phyloP scores from a whole-genome alignment of 2,113 vertebrate species.

The Ceratotherium simum region DNA sequence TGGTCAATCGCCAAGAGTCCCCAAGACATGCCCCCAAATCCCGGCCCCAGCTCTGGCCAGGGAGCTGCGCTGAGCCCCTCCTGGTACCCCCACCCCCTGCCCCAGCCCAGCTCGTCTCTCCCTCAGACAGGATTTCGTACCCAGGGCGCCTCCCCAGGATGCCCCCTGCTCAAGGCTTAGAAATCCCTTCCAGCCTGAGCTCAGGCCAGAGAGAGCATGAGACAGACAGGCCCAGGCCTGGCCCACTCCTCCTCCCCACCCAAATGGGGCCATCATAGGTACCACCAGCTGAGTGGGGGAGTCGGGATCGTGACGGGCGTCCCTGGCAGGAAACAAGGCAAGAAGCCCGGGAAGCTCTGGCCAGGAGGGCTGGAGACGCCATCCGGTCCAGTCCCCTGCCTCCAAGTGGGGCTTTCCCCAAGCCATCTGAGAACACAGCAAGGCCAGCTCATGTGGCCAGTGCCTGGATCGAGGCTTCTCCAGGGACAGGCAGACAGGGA shows the following conservation, averaged over 20 bases:
- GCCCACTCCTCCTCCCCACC: not conserved
- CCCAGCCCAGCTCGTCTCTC: not conserved
- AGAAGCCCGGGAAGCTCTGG: not conserved
- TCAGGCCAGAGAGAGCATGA: too few relatives aligned
- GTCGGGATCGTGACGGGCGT: rapidly evolving
- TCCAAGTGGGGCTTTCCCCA: not conserved
- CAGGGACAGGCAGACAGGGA: not conserved
- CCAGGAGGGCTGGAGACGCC: not conserved
- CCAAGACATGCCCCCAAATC: not conserved
- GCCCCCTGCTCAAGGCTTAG: not conserved
- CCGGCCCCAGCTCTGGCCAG: not conserved
- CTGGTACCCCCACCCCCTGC: too few relatives aligned
- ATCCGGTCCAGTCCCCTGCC: not conserved
- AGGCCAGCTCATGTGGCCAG: too few relatives aligned
- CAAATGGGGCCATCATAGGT: rapidly evolving
- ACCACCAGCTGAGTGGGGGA: not conserved
- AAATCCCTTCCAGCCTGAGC: not conserved
- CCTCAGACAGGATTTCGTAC: not conserved
- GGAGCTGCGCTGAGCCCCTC: not conserved
- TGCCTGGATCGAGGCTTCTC: not conserved
- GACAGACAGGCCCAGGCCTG: not conserved
- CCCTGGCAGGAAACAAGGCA: not conserved
- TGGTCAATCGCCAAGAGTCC: not conserved
- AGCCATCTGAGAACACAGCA: not conserved
- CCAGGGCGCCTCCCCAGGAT: not conserved